A percentile compares a stretch with the other conserved stretches of the same genome.
Conservation (phyloP, 2,797 vertebrate genomes). For the Protosalanx chinensis region DNA sequence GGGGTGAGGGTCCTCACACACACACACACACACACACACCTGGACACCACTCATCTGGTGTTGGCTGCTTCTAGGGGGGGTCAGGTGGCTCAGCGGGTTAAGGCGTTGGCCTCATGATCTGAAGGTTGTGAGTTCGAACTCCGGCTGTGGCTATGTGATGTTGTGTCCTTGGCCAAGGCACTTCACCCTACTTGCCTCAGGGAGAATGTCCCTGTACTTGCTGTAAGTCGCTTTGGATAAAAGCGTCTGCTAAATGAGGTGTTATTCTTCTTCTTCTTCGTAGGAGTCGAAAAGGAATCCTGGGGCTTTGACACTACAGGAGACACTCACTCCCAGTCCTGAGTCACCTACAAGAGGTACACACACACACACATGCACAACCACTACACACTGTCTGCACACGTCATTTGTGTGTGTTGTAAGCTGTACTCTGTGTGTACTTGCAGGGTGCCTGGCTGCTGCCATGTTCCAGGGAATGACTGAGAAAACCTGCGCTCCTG, state of each 20-base stretch:
- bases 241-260: no score
- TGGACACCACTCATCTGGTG: neutral
- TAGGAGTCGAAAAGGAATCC: constrained; percentile 75
- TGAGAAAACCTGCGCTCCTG: constrained; percentile 44
- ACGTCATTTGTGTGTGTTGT: neutral
- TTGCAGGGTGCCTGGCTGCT: constrained; percentile 53
- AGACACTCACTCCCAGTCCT: constrained; percentile 70
- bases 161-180: no score
- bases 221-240: no score
- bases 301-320: constrained; percentile 74
- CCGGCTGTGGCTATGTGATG: no score
- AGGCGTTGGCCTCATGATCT: no score
- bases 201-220: no score
- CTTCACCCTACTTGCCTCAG: no score
- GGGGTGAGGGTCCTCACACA: constrained; percentile 49
- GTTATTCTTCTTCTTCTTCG: neutral
- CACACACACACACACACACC: neutral
- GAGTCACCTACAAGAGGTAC: constrained; percentile 78
- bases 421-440: constrained; percentile 4
- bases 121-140: no score
- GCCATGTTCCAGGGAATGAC: constrained; percentile 53
- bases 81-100: no score
- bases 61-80: neutral
- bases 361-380: neutral
- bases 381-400: neutral